Base-by-base conservation (phyloP, 2,888 invertebrate species). In the Drosophila meridiana region DNA sequence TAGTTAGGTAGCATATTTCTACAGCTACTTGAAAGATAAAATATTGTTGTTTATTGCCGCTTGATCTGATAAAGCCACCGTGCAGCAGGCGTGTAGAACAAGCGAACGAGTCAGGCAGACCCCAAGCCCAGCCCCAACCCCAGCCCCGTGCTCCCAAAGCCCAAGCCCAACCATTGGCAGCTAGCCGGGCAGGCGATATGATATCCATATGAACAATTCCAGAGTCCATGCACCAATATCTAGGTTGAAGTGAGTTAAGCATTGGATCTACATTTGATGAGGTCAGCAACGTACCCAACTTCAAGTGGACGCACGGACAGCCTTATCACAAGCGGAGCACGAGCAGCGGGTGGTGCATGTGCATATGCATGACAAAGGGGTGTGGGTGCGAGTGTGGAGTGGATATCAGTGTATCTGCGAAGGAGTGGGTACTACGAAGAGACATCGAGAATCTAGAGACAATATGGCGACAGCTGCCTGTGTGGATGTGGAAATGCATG, bases 11-110 rank as follows among this genome's bases (percentile, higher is more conserved):
- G 92, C 88, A 89, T 90, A 90, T 90, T 91, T 83, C 81, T 75
- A 91, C 90, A 89, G 88, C 92, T 90, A 92, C 92, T 92, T 92
- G 92, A 92, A 90, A 92, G 92, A 92, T 92, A 92, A 92, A 92
- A 91, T 64, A 86, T 84, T 80, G 80, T 82, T 89, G 89, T 90
- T 92, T 92, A 92, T 92, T 90, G 85, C 88, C 79, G 82, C 91
- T 88, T 83, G 92, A 92, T 92, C 92, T 88, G 92, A 92, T 92
- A 92, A 92, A 91, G 91, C 80, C 80, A 87, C 77, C 80, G 87
- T 89, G 75, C 83, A 78, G 85, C 82, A 84, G 78, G 73, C 80
- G 74, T 89, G 87, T 85, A 76, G 71, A 76, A 86, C 89, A 88
- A 72, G 36, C 63, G 43, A 71, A 30, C 61, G 52, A 57, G 45